Base-by-base conservation (phyloP, 2,113 vertebrate species). In the Hemiscyllium ocellatum region DNA sequence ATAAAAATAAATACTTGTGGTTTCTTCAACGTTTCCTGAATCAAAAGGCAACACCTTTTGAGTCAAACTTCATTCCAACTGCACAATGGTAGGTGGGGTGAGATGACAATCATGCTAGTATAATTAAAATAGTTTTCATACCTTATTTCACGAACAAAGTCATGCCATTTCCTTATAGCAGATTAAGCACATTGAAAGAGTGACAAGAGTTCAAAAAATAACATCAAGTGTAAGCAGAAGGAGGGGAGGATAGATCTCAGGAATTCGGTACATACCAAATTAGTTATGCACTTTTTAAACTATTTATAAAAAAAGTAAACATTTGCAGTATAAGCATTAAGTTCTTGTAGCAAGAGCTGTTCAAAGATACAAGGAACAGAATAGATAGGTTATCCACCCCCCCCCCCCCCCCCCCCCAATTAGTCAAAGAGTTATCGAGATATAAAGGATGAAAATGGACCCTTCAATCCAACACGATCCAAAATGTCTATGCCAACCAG, bases 1-100 rank as follows among this genome's bases (percentile, higher is more conserved):
- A 70, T 69, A 50, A 94, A 94, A 70, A 87, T 50, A 89, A 66
- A 94, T 94, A 37, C 65, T 69, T 94, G 86, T 56, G 52, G 52
- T 61, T 90, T 90, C 52, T 89, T 89, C 24, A 17, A 52, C 52
- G 19, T n/a, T 17, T 94, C n/a, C 66, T 69, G 68, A 42, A 2
- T 26, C 20, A 70, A 94, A 94, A 70, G 66, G 47, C 42, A 94
- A 94, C 17, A 29, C 42, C 42, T 24, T 47, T 42, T 69, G 37
- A 94, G 66, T 50, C 66, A 93, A 42, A 93, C 61, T 68, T 93
- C 61, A 93, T 93, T 42, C 90, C 90, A 66, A 66, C 4, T 93
- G 33, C 70, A 70, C 66, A 70, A 17, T 69, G 66, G 19, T 2
- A 20, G 93, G 66, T 13, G 20, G 33, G 66, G 66, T 70, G 47